A percentile compares a stretch with the other conserved stretches of the same genome.
phyloP scores from a whole-genome alignment of 2,888 invertebrate genomes.

The Troides aeacus region DNA sequence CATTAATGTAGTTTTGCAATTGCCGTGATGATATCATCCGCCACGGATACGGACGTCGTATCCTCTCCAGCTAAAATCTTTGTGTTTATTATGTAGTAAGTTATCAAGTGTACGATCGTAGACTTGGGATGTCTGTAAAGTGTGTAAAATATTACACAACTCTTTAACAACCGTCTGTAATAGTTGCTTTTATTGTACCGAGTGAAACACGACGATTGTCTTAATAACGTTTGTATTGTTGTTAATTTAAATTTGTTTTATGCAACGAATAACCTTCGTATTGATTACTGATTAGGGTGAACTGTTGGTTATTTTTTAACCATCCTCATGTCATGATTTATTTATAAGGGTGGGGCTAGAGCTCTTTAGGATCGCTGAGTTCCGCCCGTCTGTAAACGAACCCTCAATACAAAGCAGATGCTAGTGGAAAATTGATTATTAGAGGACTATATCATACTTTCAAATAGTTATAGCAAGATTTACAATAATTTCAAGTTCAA shows the following conservation, averaged over 20 bases:
- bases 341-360: too few relatives aligned
- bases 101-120: not conserved
- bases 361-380: too few relatives aligned
- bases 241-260: too few relatives aligned
- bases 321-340: too few relatives aligned
- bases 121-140: not conserved
- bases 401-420: too few relatives aligned
- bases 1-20: slow-evolving; percentile 24
- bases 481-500: slow-evolving; percentile 8
- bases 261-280: too few relatives aligned
- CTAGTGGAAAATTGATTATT: not conserved
- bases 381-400: too few relatives aligned
- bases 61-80: not conserved
- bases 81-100: not conserved
- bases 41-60: slow-evolving; percentile 9
- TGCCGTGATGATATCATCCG: slow-evolving; percentile 11
- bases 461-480: not conserved
- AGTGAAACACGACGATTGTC: too few relatives aligned
- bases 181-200: too few relatives aligned
- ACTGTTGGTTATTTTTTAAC: too few relatives aligned
- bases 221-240: too few relatives aligned
- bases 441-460: not conserved
- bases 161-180: not conserved
- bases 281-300: too few relatives aligned
- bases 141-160: not conserved